A percentile compares a stretch with the other conserved stretches of the same genome.
Evolutionary conservation across 2,888 invertebrate species (phyloP).

Genomic region (Brachyopa scutellaris): DNA sequence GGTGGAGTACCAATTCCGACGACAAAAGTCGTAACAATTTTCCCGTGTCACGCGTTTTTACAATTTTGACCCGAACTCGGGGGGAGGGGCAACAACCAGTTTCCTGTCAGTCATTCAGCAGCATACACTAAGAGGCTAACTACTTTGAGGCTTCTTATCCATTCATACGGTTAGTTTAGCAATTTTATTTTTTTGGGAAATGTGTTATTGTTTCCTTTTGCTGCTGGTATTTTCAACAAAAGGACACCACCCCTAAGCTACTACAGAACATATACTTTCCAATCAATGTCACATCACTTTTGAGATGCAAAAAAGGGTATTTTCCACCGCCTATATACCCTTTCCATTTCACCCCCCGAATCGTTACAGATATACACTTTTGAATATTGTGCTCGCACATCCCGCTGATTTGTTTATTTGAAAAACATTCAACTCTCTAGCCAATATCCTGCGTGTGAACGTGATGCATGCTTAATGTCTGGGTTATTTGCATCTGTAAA

Average conservation of each 20-base stretch:
- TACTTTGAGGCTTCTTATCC: constrained; percentile 72
- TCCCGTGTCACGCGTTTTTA: constrained; percentile 71
- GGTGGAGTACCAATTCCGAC: neutral
- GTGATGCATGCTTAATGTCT: constrained; percentile 24
- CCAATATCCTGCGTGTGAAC: constrained; percentile 66
- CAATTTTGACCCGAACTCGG: constrained; percentile 63
- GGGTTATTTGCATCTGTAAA: constrained; percentile 51
- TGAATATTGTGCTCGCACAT: constrained; percentile 47
- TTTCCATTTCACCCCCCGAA: constrained; percentile 51
- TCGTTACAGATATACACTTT: neutral
- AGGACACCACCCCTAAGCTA: constrained; percentile 60
- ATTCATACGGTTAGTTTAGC: constrained; percentile 73
- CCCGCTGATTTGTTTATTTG: constrained; percentile 72
- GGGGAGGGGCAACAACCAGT: constrained; percentile 42
- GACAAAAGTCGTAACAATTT: constrained; percentile 66
- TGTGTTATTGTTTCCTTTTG: constrained; percentile 64
- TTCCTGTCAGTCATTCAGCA: constrained; percentile 56
- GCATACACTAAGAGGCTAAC: constrained; percentile 60
- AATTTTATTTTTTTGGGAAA: constrained; percentile 52
- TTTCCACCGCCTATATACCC: neutral
- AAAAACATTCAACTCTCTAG: constrained; percentile 61
- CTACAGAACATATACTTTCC: too few relatives aligned
- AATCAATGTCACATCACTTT: constrained; percentile 73
- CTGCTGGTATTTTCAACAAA: constrained; percentile 32
- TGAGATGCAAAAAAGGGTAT: constrained; percentile 42